Evolutionary conservation across 2,113 vertebrate genomes (phyloP), one percentile per base, ranked within the genome.

Genomic region (Phyllostomus discolor): DNA sequence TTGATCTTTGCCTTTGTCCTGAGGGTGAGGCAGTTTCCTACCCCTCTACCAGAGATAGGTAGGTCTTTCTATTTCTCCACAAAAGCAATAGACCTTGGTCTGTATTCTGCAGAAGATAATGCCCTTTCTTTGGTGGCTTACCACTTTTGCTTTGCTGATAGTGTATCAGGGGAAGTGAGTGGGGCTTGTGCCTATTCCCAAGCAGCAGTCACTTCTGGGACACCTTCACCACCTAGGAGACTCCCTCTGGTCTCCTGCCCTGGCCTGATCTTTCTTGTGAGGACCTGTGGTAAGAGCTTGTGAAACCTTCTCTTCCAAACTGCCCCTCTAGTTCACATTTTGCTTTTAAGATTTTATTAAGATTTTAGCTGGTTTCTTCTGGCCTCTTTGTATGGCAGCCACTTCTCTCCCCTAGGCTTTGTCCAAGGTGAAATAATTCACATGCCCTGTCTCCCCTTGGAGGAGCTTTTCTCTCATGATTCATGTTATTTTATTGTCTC

Each of bases 271-370:
- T 81, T 87, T 62, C 48, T 59, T 85, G 38, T 69, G 12, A 90
- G 41, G 17, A 26, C 9, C 35, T 33, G 73, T 38, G 20, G 41
- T 43, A 87, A 31, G 38, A 43, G 8, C 19, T 75, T 88, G 41
- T 7, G 28, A 66, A n/a, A 8, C 43, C 28, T 54, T 33, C 8
- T 94, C 7, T 88, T 91, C 14, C 33, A 91, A 78, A 20, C 3
- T 52, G 82, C 69, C 50, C 17, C 3, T 14, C 8, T 69, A 35
- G 4, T 28, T 12, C 22, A 17, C 11, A 91, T 10, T 78, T 91
- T 9, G 43, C 33, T 70, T 93, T 76, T 83, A 91, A 38, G 20
- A 78, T 93, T 84, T 95, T 87, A 64, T 88, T 78, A 83, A 41
- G 76, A 41, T 48, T 89, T 88, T 78, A 89, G 41, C 54, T 35